Percentiles rank a stretch among this genome's conserved stretches.
Evolutionary conservation across 2,888 invertebrate genomes (phyloP).

Genomic region (Koerneria pararmatus): DNA sequence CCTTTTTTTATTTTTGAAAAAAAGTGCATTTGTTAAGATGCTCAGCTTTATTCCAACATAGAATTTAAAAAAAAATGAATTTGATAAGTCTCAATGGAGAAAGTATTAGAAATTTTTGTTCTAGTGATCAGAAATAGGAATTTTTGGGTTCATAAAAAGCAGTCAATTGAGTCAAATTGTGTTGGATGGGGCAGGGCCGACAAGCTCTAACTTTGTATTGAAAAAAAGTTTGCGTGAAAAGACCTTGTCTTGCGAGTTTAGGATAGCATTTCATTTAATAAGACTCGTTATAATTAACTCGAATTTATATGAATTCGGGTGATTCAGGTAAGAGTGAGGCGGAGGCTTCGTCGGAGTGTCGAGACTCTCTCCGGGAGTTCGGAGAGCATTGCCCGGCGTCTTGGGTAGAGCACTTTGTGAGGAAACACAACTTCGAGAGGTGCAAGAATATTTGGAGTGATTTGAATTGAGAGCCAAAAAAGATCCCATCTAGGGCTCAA

Average conservation of each 20-base stretch:
- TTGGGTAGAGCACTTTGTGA: constrained; percentile 50
- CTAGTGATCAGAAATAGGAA: no score
- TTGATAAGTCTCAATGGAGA: no score
- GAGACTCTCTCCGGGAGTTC: constrained; percentile 24
- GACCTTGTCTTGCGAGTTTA: neutral
- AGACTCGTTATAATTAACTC: neutral
- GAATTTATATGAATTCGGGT: neutral
- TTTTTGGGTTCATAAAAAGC: no score
- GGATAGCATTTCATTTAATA: neutral
- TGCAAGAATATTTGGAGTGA: no score
- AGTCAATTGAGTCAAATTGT: no score
- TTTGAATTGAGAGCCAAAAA: neutral
- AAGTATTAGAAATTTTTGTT: no score
- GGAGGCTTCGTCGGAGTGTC: neutral
- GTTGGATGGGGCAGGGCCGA: no score
- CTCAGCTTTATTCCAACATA: no score
- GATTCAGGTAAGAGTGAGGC: neutral
- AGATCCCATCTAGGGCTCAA: neutral
- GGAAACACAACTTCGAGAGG: constrained; percentile 51
- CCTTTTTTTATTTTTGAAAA: no score
- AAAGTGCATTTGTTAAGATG: no score
- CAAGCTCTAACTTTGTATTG: no score
- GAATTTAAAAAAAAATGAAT: no score
- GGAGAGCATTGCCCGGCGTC: constrained; percentile 37
- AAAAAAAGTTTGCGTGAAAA: neutral